Conservation (phyloP, 2,797 vertebrate species). For the Lepilemur ruficaudatus region DNA sequence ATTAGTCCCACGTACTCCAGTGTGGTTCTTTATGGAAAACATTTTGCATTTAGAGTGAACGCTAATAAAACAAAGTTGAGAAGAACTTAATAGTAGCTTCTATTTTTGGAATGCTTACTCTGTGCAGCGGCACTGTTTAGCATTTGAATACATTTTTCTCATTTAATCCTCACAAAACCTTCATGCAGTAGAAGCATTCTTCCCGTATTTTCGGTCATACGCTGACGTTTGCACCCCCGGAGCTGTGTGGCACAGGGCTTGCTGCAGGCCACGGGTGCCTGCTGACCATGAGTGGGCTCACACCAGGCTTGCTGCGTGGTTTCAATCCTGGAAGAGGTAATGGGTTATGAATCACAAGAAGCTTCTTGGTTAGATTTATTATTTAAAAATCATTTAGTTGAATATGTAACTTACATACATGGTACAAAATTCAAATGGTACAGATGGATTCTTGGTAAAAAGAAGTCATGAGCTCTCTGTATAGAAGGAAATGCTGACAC, state of each 20-base stretch:
- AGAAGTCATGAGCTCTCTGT: neutral
- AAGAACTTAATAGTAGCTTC: neutral
- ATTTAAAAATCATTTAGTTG: neutral
- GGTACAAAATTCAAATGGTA: neutral
- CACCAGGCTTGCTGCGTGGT: neutral
- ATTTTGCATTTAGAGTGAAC: neutral
- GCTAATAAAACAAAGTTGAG: neutral
- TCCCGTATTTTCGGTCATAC: neutral
- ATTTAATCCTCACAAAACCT: neutral
- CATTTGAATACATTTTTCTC: neutral
- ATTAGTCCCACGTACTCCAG: neutral
- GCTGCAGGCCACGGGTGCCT: too few relatives aligned
- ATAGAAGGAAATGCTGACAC: neutral
- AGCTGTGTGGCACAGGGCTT: neutral
- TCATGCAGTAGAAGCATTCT: neutral
- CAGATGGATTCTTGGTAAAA: neutral
- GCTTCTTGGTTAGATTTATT: neutral
- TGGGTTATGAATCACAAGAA: neutral
- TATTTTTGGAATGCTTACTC: neutral
- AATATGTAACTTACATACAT: neutral
- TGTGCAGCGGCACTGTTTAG: neutral
- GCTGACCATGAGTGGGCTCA: neutral
- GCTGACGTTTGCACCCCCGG: neutral
- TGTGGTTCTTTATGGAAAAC: neutral
- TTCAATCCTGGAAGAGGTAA: neutral